Evolutionary conservation across 2,113 vertebrate genomes (phyloP).

Genomic region (Cyprinus carpio): DNA sequence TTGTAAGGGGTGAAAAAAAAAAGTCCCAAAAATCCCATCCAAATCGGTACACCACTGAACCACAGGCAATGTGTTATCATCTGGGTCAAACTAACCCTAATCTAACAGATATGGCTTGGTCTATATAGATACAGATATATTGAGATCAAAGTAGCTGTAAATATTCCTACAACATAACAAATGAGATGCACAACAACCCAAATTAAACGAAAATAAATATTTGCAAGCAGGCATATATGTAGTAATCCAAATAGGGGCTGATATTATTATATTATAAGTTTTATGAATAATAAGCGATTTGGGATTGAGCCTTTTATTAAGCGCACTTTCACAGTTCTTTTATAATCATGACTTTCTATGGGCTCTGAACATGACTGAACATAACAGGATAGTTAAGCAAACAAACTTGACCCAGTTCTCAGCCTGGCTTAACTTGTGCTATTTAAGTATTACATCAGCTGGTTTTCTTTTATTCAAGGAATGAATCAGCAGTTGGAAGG

Average conservation of each 20-base stretch:
- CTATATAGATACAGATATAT: background rate
- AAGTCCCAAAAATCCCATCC: background rate
- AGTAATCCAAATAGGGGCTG: background rate
- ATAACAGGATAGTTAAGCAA: constrained; percentile 58
- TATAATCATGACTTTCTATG: background rate
- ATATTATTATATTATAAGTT: background rate
- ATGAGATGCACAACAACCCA: background rate
- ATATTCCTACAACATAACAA: background rate
- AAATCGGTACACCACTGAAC: background rate
- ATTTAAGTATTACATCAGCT: constrained; percentile 15
- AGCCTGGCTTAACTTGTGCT: background rate
- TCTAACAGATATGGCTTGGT: background rate
- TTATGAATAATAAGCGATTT: background rate
- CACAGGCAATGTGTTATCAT: background rate
- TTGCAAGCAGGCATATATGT: background rate
- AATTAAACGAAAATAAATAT: background rate
- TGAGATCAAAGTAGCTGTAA: background rate
- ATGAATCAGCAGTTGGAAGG: constrained; percentile 18
- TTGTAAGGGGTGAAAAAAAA: background rate
- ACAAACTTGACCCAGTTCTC: constrained; percentile 53
- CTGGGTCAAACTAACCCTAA: background rate
- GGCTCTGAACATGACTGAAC: background rate
- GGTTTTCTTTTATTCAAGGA: constrained; percentile 13
- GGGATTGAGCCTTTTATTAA: background rate
- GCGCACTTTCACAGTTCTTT: background rate